Conservation (phyloP, 2,113 vertebrate species). For the Rhombomys opimus region DNA sequence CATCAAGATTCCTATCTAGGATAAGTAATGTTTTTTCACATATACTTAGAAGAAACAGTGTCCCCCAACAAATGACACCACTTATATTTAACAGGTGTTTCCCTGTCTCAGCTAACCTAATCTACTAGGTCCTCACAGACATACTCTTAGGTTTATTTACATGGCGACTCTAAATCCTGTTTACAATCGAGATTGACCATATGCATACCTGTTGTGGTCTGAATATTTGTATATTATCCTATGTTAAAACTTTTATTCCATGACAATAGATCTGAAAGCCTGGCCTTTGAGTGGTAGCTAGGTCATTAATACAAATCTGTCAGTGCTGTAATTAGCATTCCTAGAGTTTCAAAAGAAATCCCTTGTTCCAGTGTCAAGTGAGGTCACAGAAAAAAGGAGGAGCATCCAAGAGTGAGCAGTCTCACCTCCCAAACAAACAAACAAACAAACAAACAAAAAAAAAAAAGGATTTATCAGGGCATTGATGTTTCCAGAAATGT, state of each 20-base stretch:
- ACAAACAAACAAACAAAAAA: too few species aligned
- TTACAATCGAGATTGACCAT: not conserved
- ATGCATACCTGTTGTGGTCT: not conserved
- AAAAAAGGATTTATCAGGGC: not conserved
- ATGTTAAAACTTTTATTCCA: not conserved
- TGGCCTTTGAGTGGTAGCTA: not conserved
- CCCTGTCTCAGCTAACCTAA: not conserved
- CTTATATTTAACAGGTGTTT: not conserved
- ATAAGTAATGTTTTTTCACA: not conserved
- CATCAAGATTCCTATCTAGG: not conserved
- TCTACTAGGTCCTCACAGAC: not conserved
- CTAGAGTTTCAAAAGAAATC: not conserved
- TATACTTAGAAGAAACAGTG: not conserved
- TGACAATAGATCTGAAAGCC: not conserved
- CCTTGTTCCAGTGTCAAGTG: rapidly evolving
- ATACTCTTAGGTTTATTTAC: not conserved
- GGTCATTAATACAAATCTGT: rapidly evolving
- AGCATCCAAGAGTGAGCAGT: not conserved
- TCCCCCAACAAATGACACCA: not conserved
- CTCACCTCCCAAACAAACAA: rapidly evolving
- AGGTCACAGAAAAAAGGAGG: not conserved
- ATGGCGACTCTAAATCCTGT: not conserved
- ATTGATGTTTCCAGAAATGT: not conserved
- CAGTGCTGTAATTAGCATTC: not conserved
- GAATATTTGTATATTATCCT: not conserved